Conservation (phyloP, 2,113 vertebrate genomes). For the Himantopus leucocephalus region DNA sequence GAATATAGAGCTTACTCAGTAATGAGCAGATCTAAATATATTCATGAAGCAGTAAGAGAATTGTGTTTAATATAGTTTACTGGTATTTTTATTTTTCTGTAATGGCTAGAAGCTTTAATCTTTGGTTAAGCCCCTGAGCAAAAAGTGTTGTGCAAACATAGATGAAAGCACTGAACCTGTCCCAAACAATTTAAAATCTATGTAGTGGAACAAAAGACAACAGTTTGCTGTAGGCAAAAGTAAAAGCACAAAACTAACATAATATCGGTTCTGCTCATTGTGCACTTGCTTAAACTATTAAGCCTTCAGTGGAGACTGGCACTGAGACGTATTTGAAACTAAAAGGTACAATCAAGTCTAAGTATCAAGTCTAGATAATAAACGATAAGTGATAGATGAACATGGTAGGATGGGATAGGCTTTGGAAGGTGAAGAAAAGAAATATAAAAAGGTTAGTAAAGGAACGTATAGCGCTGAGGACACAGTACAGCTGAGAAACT, state of each 20-base stretch:
- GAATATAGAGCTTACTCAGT: background rate
- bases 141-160: background rate
- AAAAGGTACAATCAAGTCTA: background rate
- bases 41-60: background rate
- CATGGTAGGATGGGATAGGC: background rate
- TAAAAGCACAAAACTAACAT: background rate
- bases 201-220: background rate
- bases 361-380: background rate
- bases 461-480: background rate
- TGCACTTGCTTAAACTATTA: background rate
- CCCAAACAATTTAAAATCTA: background rate
- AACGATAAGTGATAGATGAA: background rate
- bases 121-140: background rate
- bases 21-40: background rate
- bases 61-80: background rate
- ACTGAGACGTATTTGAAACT: background rate
- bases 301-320: background rate
- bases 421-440: background rate
- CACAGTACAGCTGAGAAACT: background rate
- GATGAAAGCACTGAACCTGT: background rate
- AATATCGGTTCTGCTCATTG: background rate
- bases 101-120: background rate
- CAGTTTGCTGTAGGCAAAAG: background rate
- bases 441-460: background rate
- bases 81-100: background rate